Percentiles rank a stretch among this genome's conserved stretches.
phyloP scores from a whole-genome alignment of 1,140 invertebrate species.

The Planococcus citri region DNA sequence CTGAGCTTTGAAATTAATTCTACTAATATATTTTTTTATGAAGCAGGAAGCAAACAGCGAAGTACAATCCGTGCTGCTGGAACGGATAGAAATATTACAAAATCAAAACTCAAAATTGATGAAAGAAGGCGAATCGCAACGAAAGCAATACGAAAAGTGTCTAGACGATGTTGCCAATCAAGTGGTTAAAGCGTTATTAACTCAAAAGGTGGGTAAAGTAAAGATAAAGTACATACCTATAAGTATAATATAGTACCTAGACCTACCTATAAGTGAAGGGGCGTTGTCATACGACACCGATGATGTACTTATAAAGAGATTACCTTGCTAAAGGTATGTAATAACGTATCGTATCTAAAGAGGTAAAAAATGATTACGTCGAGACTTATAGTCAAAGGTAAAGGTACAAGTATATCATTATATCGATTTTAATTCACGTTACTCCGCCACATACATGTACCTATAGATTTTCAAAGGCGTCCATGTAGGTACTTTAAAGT shows the following conservation, averaged over 20 bases:
- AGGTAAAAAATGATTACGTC: too few species aligned
- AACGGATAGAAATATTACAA: slow-evolving; percentile 48
- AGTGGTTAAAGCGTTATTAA: slow-evolving; percentile 63
- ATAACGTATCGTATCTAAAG: too few species aligned
- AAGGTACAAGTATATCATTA: too few species aligned
- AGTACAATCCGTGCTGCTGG: slow-evolving; percentile 41
- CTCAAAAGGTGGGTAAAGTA: slow-evolving; percentile 74
- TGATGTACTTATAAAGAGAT: background rate
- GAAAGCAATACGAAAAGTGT: slow-evolving; percentile 57
- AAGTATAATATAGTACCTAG: background rate
- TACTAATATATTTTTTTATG: background rate
- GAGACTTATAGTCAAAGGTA: too few species aligned
- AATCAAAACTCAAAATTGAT: slow-evolving; percentile 45
- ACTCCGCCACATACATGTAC: too few species aligned
- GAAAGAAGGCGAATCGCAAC: slow-evolving; percentile 46
- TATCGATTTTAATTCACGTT: too few species aligned
- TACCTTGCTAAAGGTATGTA: too few species aligned
- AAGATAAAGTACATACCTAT: too few species aligned
- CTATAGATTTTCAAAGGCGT: too few species aligned
- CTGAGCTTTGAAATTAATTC: background rate
- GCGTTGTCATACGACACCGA: background rate
- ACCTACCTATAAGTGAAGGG: background rate
- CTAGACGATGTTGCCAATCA: slow-evolving; percentile 66
- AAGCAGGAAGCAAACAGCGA: slow-evolving; percentile 33
- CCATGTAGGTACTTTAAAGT: too few species aligned